Conservation (phyloP, 1,140 invertebrate genomes). For the Drosophila santomea region DNA sequence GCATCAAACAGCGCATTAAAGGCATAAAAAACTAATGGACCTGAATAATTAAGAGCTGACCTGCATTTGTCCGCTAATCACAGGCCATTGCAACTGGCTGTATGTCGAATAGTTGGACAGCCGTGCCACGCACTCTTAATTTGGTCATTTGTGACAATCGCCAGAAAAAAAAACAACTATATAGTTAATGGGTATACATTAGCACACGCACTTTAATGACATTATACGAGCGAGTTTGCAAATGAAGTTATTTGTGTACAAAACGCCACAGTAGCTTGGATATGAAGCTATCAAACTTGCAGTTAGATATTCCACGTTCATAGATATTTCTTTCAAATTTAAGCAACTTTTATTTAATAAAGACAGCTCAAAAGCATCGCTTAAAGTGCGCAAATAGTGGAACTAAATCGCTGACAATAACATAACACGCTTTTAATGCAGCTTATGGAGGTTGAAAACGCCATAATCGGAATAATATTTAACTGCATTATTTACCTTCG, state of each 20-base stretch:
- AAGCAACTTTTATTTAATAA: neutral
- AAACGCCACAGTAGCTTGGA: neutral
- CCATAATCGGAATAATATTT: neutral
- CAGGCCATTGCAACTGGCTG: slow-evolving; percentile 6
- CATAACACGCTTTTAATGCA: neutral
- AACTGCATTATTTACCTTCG: neutral
- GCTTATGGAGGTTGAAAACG: neutral
- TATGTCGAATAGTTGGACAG: slow-evolving; percentile 4
- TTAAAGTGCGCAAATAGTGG: neutral
- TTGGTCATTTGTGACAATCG: slow-evolving; percentile 9
- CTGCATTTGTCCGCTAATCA: slow-evolving; percentile 41
- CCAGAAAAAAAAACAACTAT: slow-evolving; percentile 20
- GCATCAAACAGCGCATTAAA: slow-evolving; percentile 35
- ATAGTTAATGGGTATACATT: slow-evolving; percentile 27
- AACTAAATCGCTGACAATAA: neutral
- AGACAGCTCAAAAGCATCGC: neutral
- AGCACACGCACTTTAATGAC: slow-evolving; percentile 12
- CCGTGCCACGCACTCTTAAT: slow-evolving; percentile 9
- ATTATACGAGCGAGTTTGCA: slow-evolving; percentile 2
- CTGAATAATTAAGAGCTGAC: slow-evolving; percentile 48
- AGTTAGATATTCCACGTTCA: no score
- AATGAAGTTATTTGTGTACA: slow-evolving; percentile 22
- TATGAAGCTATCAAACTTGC: no score
- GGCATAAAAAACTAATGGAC: slow-evolving; percentile 41
- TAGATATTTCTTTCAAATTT: no score